Percentiles rank a stretch among this genome's conserved stretches.
Conservation (phyloP, 2,797 vertebrate species). For the Hyperoplus immaculatus region DNA sequence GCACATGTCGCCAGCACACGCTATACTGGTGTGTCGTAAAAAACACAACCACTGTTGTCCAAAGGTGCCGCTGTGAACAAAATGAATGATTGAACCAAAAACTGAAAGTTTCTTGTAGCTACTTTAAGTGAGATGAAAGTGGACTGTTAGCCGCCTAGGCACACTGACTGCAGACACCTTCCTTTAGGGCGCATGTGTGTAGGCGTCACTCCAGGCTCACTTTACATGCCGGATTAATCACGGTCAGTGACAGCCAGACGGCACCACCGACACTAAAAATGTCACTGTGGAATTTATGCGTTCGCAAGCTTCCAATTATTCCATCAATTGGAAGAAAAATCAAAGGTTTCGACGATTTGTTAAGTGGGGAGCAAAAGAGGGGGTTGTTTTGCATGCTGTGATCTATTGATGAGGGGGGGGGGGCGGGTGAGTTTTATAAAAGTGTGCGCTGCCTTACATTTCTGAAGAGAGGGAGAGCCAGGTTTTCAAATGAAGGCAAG, state of each 20-base stretch:
- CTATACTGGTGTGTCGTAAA: too few species aligned
- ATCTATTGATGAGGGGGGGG: conserved; percentile 56
- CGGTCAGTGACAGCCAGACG: conserved; percentile 79
- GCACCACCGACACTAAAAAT: conserved; percentile 78
- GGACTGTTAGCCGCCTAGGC: conserved; percentile 33
- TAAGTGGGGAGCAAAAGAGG: conserved; percentile 28
- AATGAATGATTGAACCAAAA: too few species aligned
- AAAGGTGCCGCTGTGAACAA: too few species aligned
- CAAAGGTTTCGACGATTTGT: conserved; percentile 70
- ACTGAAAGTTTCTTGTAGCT: too few species aligned
- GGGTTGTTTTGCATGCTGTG: conserved; percentile 49
- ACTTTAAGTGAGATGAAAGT: conserved; percentile 68
- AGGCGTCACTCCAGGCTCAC: conserved; percentile 68
- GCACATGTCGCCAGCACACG: too few species aligned
- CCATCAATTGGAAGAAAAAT: conserved; percentile 68
- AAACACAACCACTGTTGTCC: too few species aligned
- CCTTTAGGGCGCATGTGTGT: conserved; percentile 62
- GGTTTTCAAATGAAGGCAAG: conserved; percentile 91
- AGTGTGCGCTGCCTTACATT: conserved; percentile 83
- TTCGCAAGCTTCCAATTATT: conserved; percentile 77
- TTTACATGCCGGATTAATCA: conserved; percentile 79
- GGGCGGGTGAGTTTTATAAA: conserved; percentile 23
- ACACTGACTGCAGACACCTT: conserved; percentile 47
- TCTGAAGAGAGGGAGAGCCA: conserved; percentile 91
- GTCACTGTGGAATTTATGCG: conserved; percentile 78